These are phyloP conservation scores for Myiothlypis chrysogaster DNA, from an alignment of 2,797 vertebrate genomes.

Conservation along the genomic window DNA sequence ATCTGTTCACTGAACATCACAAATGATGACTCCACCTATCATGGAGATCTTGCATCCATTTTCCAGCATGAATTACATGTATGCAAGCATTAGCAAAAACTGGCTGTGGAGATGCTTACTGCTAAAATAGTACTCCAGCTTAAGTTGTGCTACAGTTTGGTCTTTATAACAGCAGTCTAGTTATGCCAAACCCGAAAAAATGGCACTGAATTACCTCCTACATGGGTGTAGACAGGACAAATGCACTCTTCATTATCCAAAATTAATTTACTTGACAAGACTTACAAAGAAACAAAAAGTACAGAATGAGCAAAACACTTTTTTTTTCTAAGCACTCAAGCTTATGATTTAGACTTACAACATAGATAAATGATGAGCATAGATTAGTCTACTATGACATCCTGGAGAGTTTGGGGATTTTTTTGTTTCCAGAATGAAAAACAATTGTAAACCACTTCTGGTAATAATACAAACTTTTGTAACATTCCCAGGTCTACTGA, in stretches of 20 bases:
- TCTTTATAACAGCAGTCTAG: neutral
- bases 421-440: neutral
- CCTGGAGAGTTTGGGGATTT: rapidly evolving
- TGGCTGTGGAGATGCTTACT: neutral
- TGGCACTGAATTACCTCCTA: neutral
- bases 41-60: neutral
- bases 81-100: neutral
- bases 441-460: neutral
- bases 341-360: neutral
- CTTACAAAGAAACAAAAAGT: neutral
- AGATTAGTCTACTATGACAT: neutral
- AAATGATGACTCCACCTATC: neutral
- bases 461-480: neutral
- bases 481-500: neutral
- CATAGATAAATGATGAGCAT: neutral
- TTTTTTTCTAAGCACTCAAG: neutral
- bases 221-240: neutral
- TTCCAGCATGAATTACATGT: neutral
- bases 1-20: neutral
- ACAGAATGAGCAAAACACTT: neutral
- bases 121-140: neutral
- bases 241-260: neutral
- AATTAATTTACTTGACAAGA: neutral
- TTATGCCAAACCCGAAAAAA: neutral
- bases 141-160: neutral